Base-by-base conservation (phyloP, 2,113 vertebrate species). In the Diphyllodes magnificus region DNA sequence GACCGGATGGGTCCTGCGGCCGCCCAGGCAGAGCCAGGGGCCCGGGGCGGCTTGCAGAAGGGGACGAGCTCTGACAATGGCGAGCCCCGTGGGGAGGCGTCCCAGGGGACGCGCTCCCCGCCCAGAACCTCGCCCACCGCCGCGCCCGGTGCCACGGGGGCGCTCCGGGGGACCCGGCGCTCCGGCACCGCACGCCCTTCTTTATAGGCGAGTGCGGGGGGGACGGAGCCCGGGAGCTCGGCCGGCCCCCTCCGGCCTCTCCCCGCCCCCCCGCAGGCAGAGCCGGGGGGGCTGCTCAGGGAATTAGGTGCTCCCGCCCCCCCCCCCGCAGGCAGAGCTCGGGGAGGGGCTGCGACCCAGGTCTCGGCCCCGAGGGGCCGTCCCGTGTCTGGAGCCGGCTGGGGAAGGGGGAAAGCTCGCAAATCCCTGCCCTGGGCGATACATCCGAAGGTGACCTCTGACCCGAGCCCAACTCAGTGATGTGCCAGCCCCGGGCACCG, bases 401-500 rank as follows among this genome's bases (percentile, higher is more conserved):
- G 80, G 15, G 70, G 60, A 75, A 73, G 59, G 47, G 40, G 35
- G 31, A 51, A 80, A 90, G 63, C 37, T 49, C 60, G 78, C 64
- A 71, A 39, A 96, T 79, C 64, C 76, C 85, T 65, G 54, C 89
- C 54, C 78, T 73, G 93, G 45, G 86, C 85, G 96, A 97, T 76
- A 25, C 2, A 42, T 33, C 37, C 59, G 65, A 69, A 86, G 45
- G 78, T 97, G 98, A 98, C 98, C 98, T 97, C 97, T 98, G 98
- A 98, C 98, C 97, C 86, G 44, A 84, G 60, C 53, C 81, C 86
- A 75, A 71, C 68, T 91, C 91, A 40, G 44, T 77, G 70, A 40
- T 69, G 63, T 69, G 33, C 89, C 40, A 57, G 45, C 22, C 40
- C 50, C 47, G 60, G 70, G 82, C 63, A 96, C 40, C 11, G 31